These are phyloP conservation scores for Otocyon megalotis DNA, from an alignment of 2,113 vertebrate species.

Conservation along the genomic window DNA sequence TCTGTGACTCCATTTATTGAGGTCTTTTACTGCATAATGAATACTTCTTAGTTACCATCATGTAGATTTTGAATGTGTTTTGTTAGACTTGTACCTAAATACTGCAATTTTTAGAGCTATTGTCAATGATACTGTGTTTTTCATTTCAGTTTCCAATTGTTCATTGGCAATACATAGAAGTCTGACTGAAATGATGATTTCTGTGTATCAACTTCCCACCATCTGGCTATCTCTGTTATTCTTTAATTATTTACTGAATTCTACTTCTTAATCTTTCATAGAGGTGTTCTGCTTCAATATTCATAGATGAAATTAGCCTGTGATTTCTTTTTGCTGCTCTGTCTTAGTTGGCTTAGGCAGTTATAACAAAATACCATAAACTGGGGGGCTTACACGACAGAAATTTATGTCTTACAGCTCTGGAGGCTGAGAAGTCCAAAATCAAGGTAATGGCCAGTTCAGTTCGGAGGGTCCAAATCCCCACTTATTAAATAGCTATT, in stretches of 20 bases:
- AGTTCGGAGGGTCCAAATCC: not conserved
- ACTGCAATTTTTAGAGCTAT: not conserved
- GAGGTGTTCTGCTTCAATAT: constrained; percentile 12
- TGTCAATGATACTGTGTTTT: not conserved
- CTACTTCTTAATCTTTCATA: not conserved
- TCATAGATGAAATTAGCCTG: not conserved
- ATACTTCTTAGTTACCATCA: not conserved
- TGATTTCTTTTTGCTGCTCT: constrained; percentile 11
- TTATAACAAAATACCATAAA: not conserved
- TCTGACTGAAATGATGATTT: not conserved
- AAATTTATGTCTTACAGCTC: not conserved
- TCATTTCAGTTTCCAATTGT: not conserved
- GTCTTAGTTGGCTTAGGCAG: not conserved
- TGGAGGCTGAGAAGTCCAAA: not conserved
- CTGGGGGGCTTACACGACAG: not conserved
- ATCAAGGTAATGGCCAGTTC: not conserved
- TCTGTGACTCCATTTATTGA: not conserved
- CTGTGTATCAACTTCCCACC: not conserved
- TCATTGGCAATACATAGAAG: not conserved
- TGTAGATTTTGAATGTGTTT: not conserved
- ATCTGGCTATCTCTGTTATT: not conserved
- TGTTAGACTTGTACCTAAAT: not conserved
- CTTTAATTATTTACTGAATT: not conserved
- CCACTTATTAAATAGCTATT: not conserved
- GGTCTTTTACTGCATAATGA: not conserved